Percentiles rank a stretch among this genome's conserved stretches.
Conservation (phyloP, 1,140 invertebrate species). For the Drosophila nannoptera region DNA sequence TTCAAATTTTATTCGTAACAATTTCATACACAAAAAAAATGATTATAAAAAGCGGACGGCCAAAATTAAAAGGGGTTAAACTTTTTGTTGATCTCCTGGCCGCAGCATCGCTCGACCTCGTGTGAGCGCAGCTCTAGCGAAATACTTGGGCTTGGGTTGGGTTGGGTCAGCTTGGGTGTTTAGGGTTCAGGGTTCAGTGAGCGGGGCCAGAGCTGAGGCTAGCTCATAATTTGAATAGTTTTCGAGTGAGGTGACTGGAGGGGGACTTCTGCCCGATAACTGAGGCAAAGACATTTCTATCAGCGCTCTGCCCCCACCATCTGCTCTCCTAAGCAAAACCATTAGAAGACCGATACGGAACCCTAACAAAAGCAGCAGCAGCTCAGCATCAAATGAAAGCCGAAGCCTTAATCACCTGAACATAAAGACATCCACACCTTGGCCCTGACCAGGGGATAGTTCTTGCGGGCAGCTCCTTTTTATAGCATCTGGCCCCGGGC, state of each 20-base stretch:
- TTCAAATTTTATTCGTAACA: conserved; percentile 18
- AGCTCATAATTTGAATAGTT: not conserved
- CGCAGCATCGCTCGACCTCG: conserved; percentile 10
- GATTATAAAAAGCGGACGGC: conserved; percentile 29
- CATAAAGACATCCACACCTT: conserved; percentile 34
- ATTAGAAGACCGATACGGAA: not conserved
- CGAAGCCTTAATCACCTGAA: conserved; percentile 10
- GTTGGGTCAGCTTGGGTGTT: not conserved
- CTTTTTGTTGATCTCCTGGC: conserved; percentile 46
- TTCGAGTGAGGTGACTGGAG: not conserved
- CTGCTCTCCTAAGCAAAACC: too few species aligned
- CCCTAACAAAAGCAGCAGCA: not conserved
- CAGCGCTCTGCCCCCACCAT: too few species aligned
- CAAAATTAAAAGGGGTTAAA: conserved; percentile 44
- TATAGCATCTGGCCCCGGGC: conserved; percentile 41
- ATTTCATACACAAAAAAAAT: conserved; percentile 32
- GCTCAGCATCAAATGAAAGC: conserved; percentile 9
- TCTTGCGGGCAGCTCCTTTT: not conserved
- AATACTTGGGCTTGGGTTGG: not conserved
- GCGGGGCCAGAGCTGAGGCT: not conserved
- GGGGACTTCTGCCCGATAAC: not conserved
- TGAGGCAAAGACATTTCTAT: not conserved
- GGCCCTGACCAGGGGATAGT: conserved; percentile 12
- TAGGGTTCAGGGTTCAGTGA: conserved; percentile 9
- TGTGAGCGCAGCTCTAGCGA: conserved; percentile 14